Evolutionary conservation across 2,113 vertebrate species (phyloP).

Genomic region (Halcyon malimbica): DNA sequence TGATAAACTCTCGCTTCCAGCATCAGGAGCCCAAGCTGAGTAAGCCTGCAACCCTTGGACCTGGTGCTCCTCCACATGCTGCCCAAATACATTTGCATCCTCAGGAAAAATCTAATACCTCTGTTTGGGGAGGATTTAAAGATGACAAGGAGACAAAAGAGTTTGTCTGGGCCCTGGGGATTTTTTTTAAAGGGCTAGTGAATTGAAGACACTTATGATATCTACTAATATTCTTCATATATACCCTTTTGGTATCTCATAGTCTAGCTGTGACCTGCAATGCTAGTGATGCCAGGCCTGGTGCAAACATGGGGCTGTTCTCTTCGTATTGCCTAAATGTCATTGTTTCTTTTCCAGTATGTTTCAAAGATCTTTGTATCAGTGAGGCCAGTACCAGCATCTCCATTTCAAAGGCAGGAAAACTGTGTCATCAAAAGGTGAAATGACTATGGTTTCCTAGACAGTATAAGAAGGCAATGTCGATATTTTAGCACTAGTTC

Average conservation of each 20-base stretch:
- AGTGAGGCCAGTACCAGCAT: background rate
- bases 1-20: constrained; percentile 17
- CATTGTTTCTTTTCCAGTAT: background rate
- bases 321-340: background rate
- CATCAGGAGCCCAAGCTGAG: background rate
- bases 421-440: background rate
- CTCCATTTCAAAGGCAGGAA: background rate
- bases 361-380: background rate
- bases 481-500: background rate
- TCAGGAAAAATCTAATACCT: background rate
- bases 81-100: background rate
- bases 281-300: background rate
- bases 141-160: background rate
- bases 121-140: background rate
- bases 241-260: background rate
- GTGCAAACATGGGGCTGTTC: background rate
- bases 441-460: background rate
- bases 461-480: background rate
- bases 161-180: background rate
- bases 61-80: background rate
- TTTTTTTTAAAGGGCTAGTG: background rate
- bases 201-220: background rate
- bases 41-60: background rate
- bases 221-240: background rate
- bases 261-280: background rate